Conservation (phyloP, 2,888 invertebrate species). For the Pyrrhopygopsis socrates region DNA sequence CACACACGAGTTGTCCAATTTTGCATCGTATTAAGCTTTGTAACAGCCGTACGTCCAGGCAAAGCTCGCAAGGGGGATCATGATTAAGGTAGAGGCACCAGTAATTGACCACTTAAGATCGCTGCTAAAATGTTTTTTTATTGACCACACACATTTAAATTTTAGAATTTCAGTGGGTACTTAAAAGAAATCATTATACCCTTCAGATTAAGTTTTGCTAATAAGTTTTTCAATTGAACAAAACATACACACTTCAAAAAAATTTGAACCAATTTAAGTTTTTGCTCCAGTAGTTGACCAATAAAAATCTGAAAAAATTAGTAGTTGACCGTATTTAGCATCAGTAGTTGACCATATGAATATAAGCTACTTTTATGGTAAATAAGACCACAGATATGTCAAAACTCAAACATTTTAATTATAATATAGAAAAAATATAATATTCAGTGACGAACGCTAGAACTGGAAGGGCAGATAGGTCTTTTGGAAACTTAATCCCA, state of each 20-base stretch:
- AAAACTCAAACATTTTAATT: conserved; percentile 47
- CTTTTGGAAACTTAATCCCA: conserved; percentile 49
- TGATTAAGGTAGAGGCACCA: background rate
- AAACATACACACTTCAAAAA: background rate
- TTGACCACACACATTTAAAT: background rate
- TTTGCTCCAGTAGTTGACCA: conserved; percentile 3
- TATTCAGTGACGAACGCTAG: conserved; percentile 46
- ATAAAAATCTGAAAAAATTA: conserved; percentile 41
- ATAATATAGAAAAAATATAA: conserved; percentile 40
- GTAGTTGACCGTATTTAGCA: conserved; percentile 57
- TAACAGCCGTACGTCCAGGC: no score
- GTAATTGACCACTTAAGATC: background rate
- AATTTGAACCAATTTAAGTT: background rate
- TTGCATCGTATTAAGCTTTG: no score
- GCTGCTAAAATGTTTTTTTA: background rate
- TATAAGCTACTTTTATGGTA: conserved; percentile 49
- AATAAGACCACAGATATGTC: conserved; percentile 56
- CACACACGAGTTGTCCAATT: no score
- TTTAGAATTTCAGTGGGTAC: background rate
- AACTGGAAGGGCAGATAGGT: conserved; percentile 35
- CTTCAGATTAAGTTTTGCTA: background rate
- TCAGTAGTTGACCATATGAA: no score
- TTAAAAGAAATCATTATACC: background rate
- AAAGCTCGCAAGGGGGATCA: no score
- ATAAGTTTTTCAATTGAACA: background rate